Evolutionary conservation across 2,888 invertebrate genomes (phyloP).

Genomic region (Pilophorus perplexus): DNA sequence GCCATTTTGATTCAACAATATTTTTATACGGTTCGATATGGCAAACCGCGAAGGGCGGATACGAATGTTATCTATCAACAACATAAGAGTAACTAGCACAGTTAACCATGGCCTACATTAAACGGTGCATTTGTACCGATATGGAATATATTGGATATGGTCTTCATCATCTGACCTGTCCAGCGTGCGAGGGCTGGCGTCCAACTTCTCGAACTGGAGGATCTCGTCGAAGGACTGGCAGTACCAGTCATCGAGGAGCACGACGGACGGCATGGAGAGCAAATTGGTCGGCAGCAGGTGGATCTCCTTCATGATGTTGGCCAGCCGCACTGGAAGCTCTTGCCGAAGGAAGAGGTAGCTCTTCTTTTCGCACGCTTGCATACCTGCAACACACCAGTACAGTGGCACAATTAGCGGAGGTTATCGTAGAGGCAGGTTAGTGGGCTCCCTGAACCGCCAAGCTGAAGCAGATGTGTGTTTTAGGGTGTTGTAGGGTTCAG

Average conservation of each 20-base stretch:
- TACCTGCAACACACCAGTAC: slow-evolving; percentile 60
- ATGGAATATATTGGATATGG: no score
- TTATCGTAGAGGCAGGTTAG: no score
- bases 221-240: slow-evolving; percentile 93
- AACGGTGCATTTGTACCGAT: no score
- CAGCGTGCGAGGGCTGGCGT: slow-evolving; percentile 64
- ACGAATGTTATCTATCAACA: no score
- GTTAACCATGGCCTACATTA: no score
- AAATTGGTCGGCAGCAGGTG: slow-evolving; percentile 90
- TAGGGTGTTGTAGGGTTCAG: no score
- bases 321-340: slow-evolving; percentile 94
- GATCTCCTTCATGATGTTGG: slow-evolving; percentile 99
- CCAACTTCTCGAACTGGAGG: slow-evolving; percentile 84
- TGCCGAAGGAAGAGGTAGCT: slow-evolving; percentile 93
- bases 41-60: no score
- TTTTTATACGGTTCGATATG: no score
- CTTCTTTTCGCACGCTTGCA: slow-evolving; percentile 85
- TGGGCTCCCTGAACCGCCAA: no score
- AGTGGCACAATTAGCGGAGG: background rate
- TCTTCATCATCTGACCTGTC: slow-evolving; percentile 70
- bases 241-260: slow-evolving; percentile 92
- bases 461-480: no score
- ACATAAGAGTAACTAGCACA: no score
- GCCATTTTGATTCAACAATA: no score
- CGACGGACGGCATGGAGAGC: slow-evolving; percentile 88